Evolutionary conservation across 2,113 vertebrate species (phyloP), one percentile per base, ranked within the genome.

Genomic region (Seriola dumerili): DNA sequence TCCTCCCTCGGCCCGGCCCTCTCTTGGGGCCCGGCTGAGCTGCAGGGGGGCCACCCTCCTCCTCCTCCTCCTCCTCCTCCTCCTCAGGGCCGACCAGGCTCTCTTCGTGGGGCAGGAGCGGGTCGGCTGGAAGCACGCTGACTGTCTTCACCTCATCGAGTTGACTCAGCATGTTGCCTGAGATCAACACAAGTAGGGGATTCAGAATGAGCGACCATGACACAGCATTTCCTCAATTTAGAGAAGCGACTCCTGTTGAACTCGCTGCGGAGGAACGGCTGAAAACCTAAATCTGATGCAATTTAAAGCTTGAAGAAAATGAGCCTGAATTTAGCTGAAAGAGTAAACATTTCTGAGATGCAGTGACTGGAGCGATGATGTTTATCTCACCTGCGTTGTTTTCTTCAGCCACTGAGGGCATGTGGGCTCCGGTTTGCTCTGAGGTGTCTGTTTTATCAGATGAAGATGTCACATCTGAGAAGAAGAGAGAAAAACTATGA

Each of bases 141-240:
- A 76, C 62, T 0, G 23, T 83, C 65, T 96, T 97, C 52, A 90
- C 89, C 71, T 97, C 94, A 0, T 96, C 95, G 83, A 96, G 80
- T 77, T 95, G 96, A 88, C 93, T 94, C 88, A 96, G 74, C 72
- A 96, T 92, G 71, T 97, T 94, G 58, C 95, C 98, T 98, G 93
- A 4, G 61, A 83, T 23, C 67, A 36, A 72, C 58, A 42, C 0
- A 29, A 12, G 13, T 0, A 11, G 55, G 55, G 29, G 69, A n/a
- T 48, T 72, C 8, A 72, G 64, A 67, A 34, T 0, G 13, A 8
- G 57, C 2, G 2, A 75, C 42, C 46, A 66, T 62, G 76, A 65
- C 36, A 4, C 34, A 14, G 70, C 59, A 17, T 42, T 68, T 63
- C 38, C 21, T 36, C 48, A 44, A 25, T 36, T 29, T 10, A 25